Evolutionary conservation across 2,797 vertebrate genomes (phyloP).

Genomic region (Scomberomorus guttatus): DNA sequence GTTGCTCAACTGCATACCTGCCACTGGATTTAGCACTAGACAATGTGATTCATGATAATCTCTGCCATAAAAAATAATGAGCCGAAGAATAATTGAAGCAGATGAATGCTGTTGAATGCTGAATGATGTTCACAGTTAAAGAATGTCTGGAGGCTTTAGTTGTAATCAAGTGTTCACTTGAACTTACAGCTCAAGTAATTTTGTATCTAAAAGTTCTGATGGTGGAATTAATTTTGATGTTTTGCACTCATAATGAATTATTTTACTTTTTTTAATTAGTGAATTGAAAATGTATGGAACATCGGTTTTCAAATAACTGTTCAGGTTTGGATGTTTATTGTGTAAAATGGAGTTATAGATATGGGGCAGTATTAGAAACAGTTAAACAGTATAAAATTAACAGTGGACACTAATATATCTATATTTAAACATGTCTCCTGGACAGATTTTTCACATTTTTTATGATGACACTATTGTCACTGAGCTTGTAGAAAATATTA

Average conservation of each 20-base stretch:
- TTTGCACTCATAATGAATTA: neutral
- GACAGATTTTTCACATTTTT: neutral
- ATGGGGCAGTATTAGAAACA: neutral
- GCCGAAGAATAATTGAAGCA: neutral
- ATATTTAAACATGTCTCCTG: neutral
- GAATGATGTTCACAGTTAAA: neutral
- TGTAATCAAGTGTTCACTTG: neutral
- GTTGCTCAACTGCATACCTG: slow-evolving; percentile 73
- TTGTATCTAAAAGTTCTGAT: neutral
- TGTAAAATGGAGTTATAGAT: neutral
- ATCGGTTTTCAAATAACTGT: neutral
- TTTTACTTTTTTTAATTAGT: neutral
- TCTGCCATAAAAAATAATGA: slow-evolving; percentile 18
- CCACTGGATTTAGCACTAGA: slow-evolving; percentile 54
- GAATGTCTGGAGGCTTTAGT: neutral
- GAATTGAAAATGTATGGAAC: neutral
- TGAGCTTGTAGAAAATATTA: neutral
- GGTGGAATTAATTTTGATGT: neutral
- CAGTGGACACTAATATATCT: neutral
- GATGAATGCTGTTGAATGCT: neutral
- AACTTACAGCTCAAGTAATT: neutral
- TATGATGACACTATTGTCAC: neutral
- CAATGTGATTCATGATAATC: slow-evolving; percentile 53
- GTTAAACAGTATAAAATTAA: neutral
- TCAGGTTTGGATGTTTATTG: neutral